phyloP scores from a whole-genome alignment of 2,113 vertebrate species.

The Macaca mulatta region DNA sequence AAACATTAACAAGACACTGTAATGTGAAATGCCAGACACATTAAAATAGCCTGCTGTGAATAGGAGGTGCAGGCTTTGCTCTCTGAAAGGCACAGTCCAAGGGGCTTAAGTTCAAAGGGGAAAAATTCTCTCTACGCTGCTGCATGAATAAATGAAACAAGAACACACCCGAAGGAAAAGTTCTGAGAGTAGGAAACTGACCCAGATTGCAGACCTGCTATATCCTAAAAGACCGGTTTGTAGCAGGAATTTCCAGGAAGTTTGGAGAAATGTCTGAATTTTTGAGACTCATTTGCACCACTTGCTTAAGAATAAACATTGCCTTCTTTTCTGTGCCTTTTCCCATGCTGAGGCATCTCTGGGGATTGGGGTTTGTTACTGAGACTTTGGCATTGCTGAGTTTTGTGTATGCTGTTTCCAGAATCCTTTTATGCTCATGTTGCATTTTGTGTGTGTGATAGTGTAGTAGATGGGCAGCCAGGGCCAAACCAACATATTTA shows the following conservation, averaged over 20 bases:
- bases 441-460: background rate
- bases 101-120: background rate
- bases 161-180: background rate
- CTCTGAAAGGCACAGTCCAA: background rate
- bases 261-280: background rate
- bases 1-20: background rate
- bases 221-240: background rate
- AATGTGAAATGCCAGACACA: background rate
- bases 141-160: background rate
- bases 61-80: background rate
- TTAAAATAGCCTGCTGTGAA: no score
- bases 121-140: background rate
- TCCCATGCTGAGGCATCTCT: rapidly evolving
- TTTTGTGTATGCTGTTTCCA: background rate
- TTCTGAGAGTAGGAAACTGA: background rate
- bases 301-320: rapidly evolving
- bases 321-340: background rate
- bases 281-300: background rate
- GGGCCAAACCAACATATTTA: background rate
- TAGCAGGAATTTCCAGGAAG: background rate
- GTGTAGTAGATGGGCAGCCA: rapidly evolving
- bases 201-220: no score
- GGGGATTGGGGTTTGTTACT: background rate
- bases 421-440: rapidly evolving
- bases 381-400: background rate